Evolutionary conservation across 2,113 vertebrate genomes (phyloP).

Genomic region (Regulus satrapa): DNA sequence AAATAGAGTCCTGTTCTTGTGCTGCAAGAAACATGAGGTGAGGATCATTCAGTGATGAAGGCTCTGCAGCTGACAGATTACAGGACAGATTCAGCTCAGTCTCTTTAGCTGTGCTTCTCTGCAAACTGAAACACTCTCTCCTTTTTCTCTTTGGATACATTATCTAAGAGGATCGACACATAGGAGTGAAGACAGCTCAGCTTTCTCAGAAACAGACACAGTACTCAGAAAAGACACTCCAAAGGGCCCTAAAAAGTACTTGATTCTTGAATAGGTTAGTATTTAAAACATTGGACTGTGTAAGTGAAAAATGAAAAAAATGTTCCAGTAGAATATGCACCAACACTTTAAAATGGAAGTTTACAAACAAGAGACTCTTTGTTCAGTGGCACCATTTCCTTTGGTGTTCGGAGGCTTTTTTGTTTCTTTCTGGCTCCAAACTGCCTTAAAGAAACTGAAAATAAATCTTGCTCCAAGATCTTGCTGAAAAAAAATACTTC

Average conservation of each 20-base stretch:
- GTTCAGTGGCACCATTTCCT: background rate
- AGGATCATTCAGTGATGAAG: constrained; percentile 5
- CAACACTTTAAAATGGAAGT: constrained; percentile 1
- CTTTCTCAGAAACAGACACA: background rate
- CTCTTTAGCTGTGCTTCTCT: background rate
- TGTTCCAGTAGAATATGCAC: background rate
- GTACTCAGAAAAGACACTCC: background rate
- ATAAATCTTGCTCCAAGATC: background rate
- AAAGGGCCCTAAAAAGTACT: background rate
- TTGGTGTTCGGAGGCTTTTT: background rate
- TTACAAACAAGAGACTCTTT: constrained; percentile 41
- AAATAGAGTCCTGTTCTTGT: background rate
- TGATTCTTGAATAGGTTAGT: background rate
- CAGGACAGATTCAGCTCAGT: background rate
- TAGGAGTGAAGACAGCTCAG: background rate
- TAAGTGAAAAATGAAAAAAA: constrained; percentile 10
- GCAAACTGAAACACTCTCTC: background rate
- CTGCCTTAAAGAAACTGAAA: background rate
- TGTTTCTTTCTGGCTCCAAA: constrained; percentile 38
- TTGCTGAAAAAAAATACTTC: background rate
- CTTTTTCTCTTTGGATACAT: background rate
- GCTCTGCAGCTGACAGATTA: background rate
- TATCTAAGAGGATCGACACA: background rate
- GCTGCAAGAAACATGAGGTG: constrained; percentile 27
- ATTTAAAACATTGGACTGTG: background rate